Evolutionary conservation across 2,888 invertebrate species (phyloP), one percentile per base, ranked within the genome.

Genomic region (Marronus borbonicus): DNA sequence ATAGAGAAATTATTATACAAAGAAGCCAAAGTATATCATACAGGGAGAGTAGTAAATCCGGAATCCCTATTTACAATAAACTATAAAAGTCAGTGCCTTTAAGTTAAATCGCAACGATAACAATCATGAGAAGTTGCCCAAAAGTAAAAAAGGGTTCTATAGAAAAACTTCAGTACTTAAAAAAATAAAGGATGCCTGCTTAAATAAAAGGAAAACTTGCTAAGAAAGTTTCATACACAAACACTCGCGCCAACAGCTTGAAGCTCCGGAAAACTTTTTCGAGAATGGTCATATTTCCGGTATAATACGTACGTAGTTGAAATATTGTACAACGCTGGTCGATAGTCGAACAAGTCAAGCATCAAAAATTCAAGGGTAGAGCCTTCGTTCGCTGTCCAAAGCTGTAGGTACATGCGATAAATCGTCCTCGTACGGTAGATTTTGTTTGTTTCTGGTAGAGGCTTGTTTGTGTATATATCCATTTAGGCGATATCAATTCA

Each of bases 401-500:
- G 17, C 20, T 58, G 55, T 20, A 20, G 20, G 20, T 58, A 20
- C n/a, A 58, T 1, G 62, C 62, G 28, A 31, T 62, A 62, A 62
- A 62, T 62, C 31, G 31, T 28, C 31, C 62, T 31, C 31, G 31
- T 31, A 17, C 31, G 12, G 28, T 31, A 28, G 62, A 28, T 31
- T 62, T 62, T 28, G 28, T 62, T 62, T 62, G 28, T 28, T 28
- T 62, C 31, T 28, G 62, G 62, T 62, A 31, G 62, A 12, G 20
- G 55, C 52, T 52, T 52, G n/a, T 52, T 52, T 52, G 17, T 52
- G 39, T 65, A 65, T 44, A 68, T 68, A 49, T 49, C 72, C 39
- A 72, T 72, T 62, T 44, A 62, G 72, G 62, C 60, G 24, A 49
- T 60, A 74, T 74, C 72, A 74, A 74, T 74, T 74, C 24, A 31